A percentile compares a stretch with the other conserved stretches of the same genome.
These are phyloP conservation scores for Pyrocoelia pectoralis DNA, from an alignment of 2,888 invertebrate genomes.

Conservation along the genomic window DNA sequence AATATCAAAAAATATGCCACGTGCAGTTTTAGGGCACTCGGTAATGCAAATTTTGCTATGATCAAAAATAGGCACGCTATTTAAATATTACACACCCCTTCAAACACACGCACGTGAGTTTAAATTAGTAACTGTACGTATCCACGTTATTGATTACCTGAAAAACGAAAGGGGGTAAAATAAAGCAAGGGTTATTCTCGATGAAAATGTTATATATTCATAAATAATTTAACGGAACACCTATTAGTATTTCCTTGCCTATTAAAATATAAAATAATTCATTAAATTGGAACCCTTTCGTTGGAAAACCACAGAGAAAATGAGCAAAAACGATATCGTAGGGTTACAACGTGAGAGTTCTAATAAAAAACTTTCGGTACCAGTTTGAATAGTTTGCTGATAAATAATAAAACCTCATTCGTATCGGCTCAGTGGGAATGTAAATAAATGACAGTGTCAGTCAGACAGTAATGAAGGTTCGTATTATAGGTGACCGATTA, in stretches of 20 bases:
- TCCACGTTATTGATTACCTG: constrained; percentile 39
- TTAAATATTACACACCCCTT: constrained; percentile 48
- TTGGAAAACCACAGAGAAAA: background rate
- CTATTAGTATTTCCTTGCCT: background rate
- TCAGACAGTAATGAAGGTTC: too few relatives aligned
- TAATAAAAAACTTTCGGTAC: too few relatives aligned
- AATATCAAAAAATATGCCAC: constrained; percentile 38
- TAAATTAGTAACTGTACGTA: constrained; percentile 13
- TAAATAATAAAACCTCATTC: too few relatives aligned
- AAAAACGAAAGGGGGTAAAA: constrained; percentile 11
- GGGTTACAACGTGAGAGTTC: too few relatives aligned
- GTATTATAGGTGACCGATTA: too few relatives aligned
- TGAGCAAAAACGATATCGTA: too few relatives aligned
- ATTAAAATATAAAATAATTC: background rate
- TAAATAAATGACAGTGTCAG: too few relatives aligned
- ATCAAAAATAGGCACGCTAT: constrained; percentile 44
- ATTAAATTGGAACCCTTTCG: background rate
- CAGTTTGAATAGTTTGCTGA: too few relatives aligned
- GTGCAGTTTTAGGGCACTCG: constrained; percentile 44
- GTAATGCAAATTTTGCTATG: constrained; percentile 50
- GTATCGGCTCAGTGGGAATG: too few relatives aligned
- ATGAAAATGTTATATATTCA: background rate
- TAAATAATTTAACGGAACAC: background rate
- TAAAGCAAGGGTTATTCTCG: background rate
- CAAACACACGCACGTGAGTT: constrained; percentile 45